Evolutionary conservation across 1,140 invertebrate species (phyloP).

Genomic region (Elymnias hypermnestra): DNA sequence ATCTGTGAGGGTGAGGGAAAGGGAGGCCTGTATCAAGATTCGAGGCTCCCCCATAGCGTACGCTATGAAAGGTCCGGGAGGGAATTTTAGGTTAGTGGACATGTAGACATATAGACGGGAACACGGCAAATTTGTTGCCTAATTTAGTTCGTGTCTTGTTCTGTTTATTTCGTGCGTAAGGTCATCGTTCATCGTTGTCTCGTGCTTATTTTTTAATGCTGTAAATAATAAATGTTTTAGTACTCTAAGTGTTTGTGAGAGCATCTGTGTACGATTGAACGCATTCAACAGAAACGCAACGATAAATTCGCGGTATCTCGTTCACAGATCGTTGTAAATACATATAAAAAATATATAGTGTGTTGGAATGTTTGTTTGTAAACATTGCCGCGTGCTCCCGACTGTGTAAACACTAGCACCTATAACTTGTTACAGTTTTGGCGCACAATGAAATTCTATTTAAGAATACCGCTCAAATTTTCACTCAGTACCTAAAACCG

Average conservation of each 20-base stretch:
- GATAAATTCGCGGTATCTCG: constrained; percentile 16
- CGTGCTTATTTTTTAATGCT: constrained; percentile 36
- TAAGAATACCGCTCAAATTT: constrained; percentile 26
- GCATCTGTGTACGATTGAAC: background rate
- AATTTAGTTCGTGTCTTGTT: constrained; percentile 73
- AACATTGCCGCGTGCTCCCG: constrained; percentile 55
- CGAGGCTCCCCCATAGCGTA: constrained; percentile 59
- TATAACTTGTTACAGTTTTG: constrained; percentile 15
- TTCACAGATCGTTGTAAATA: constrained; percentile 8
- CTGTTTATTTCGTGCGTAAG: constrained; percentile 72
- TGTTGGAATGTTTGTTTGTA: constrained; percentile 57
- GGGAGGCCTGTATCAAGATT: constrained; percentile 64
- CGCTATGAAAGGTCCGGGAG: constrained; percentile 59
- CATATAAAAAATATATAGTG: constrained; percentile 32
- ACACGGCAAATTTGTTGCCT: constrained; percentile 76
- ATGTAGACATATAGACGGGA: constrained; percentile 75
- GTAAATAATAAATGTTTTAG: constrained; percentile 35
- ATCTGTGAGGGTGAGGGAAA: constrained; percentile 63
- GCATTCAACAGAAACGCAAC: constrained; percentile 2
- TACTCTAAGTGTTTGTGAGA: constrained; percentile 2
- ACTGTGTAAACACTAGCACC: constrained; percentile 42
- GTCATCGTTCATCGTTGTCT: constrained; percentile 67
- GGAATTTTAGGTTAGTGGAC: constrained; percentile 76
- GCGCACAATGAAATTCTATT: constrained; percentile 7
- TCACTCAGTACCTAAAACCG: constrained; percentile 34